Conservation (phyloP, 2,113 vertebrate genomes). For the Fregata magnificens region DNA sequence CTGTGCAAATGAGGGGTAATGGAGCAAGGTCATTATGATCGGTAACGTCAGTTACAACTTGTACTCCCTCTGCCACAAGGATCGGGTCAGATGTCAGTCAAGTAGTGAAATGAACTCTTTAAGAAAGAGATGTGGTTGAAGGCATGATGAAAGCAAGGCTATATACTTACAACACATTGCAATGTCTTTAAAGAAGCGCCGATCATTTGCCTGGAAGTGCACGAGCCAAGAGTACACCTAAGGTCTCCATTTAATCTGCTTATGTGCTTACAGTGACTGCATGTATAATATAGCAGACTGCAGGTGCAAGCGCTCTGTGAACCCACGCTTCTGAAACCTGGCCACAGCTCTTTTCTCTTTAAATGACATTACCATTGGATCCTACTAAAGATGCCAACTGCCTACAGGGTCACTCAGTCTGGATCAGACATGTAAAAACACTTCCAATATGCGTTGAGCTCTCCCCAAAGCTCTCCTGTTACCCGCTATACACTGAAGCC, state of each 20-base stretch:
- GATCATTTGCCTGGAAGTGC: not conserved
- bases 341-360: not conserved
- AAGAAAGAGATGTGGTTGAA: not conserved
- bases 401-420: not conserved
- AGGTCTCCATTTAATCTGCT: constrained; percentile 3
- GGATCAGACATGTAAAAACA: not conserved
- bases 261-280: not conserved
- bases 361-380: not conserved
- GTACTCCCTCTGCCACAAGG: not conserved
- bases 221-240: not conserved
- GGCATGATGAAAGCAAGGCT: not conserved
- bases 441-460: not conserved
- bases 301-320: not conserved
- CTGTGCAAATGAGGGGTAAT: not conserved
- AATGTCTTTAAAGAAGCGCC: not conserved
- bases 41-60: not conserved
- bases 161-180: not conserved
- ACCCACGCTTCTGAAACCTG: not conserved
- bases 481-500: not conserved
- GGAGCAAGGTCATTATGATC: not conserved
- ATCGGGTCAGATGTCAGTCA: not conserved
- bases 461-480: not conserved
- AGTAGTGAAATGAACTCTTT: not conserved
- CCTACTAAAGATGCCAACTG: not conserved
- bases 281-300: not conserved